Evolutionary conservation across 92 coral and sea anemone genomes (phyloP).

Genomic region (Zoanthus solanderi): DNA sequence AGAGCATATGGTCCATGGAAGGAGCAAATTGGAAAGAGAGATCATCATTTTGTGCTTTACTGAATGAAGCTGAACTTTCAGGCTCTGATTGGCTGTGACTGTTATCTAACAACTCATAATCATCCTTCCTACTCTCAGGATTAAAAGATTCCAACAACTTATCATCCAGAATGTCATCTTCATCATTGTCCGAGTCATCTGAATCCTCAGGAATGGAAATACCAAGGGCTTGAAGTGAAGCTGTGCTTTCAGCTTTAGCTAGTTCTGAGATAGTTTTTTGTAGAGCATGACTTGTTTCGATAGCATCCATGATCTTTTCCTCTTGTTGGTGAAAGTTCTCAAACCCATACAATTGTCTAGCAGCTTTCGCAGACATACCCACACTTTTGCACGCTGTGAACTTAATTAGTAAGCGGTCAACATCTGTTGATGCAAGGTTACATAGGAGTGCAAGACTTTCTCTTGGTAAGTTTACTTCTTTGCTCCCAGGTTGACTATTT

Average conservation of each 20-base stretch:
- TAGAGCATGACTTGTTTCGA: conserved; percentile 32
- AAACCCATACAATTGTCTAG: conserved; percentile 28
- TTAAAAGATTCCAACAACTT: no score
- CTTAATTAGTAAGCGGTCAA: conserved; percentile 54
- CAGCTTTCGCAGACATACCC: conserved; percentile 49
- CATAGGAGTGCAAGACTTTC: conserved; percentile 56
- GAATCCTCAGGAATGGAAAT: no score
- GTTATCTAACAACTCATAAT: background rate
- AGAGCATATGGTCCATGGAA: conserved; percentile 1
- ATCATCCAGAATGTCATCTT: no score
- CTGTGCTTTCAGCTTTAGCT: no score
- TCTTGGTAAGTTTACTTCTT: conserved; percentile 38
- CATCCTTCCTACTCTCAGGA: conserved; percentile 17
- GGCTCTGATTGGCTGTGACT: conserved; percentile 7
- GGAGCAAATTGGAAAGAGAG: conserved; percentile 12
- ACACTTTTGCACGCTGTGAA: conserved; percentile 60
- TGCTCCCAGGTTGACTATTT: no score
- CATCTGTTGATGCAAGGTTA: conserved; percentile 60
- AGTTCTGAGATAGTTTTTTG: conserved; percentile 27
- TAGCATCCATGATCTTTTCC: conserved; percentile 58
- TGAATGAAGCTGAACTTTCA: conserved; percentile 6
- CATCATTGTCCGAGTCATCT: no score
- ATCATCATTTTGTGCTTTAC: conserved; percentile 9
- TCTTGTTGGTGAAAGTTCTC: conserved; percentile 61
- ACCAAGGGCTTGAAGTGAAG: no score